Percentiles rank a stretch among this genome's conserved stretches.
These are phyloP conservation scores for Daphoenositta chrysoptera DNA, from an alignment of 2,113 vertebrate genomes.

Conservation along the genomic window DNA sequence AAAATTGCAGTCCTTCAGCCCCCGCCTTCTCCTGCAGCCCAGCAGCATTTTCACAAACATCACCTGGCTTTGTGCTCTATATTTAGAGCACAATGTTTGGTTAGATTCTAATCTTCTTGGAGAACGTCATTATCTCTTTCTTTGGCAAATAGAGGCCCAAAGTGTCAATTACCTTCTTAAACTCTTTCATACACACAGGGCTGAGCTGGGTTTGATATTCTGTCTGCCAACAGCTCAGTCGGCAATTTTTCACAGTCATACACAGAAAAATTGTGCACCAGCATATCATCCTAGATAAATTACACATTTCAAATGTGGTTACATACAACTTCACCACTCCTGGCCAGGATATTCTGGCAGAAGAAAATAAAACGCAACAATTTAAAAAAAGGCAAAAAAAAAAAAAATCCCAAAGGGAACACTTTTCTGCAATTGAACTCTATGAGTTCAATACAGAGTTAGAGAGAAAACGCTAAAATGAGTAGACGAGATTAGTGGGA, in stretches of 20 bases:
- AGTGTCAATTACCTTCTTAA: slow-evolving; percentile 70
- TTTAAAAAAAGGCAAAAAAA: neutral
- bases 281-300: slow-evolving; percentile 38
- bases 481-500: neutral
- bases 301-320: slow-evolving; percentile 40
- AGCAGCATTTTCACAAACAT: slow-evolving; percentile 71
- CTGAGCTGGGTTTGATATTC: slow-evolving; percentile 49
- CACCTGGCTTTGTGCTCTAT: slow-evolving; percentile 59
- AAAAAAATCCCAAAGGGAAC: neutral
- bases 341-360: neutral
- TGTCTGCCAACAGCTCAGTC: slow-evolving; percentile 20
- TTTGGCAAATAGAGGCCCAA: slow-evolving; percentile 62
- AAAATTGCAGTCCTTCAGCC: slow-evolving; percentile 44
- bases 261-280: slow-evolving; percentile 34
- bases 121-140: slow-evolving; percentile 67
- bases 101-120: slow-evolving; percentile 70
- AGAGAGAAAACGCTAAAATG: neutral
- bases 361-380: neutral
- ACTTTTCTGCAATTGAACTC: neutral
- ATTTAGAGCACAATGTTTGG: slow-evolving; percentile 73
- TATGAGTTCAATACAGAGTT: neutral
- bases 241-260: slow-evolving; percentile 55
- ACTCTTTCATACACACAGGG: slow-evolving; percentile 13
- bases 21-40: neutral
- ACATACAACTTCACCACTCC: neutral